phyloP scores from a whole-genome alignment of 1,140 invertebrate species.

The Caenorhabditis brenneri region DNA sequence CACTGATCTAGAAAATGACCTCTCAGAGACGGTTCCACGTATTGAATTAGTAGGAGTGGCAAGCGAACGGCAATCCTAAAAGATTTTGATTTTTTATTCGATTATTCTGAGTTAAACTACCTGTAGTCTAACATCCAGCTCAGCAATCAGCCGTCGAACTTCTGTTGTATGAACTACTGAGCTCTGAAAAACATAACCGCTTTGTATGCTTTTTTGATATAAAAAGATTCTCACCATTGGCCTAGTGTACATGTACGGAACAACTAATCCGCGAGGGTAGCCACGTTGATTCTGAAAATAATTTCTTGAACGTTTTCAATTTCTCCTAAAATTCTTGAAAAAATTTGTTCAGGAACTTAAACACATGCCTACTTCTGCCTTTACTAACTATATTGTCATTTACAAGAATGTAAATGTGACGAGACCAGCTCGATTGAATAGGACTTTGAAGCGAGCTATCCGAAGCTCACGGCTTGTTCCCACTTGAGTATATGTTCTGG shows the following conservation, averaged over 20 bases:
- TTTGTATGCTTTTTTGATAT: neutral
- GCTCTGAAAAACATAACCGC: neutral
- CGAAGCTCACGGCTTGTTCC: neutral
- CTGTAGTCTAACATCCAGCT: conserved; percentile 40
- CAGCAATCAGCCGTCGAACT: conserved; percentile 25
- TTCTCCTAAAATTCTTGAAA: neutral
- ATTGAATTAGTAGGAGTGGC: conserved; percentile 29
- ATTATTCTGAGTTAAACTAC: neutral
- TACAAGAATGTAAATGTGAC: neutral
- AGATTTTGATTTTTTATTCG: neutral
- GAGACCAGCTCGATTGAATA: conserved; percentile 26
- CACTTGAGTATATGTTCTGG: neutral
- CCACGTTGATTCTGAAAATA: conserved; percentile 37
- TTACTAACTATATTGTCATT: neutral
- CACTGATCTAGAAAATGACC: conserved; percentile 13
- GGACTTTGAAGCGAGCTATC: neutral
- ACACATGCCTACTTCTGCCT: neutral
- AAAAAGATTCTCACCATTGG: neutral
- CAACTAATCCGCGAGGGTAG: conserved; percentile 42
- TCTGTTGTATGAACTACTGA: conserved; percentile 27
- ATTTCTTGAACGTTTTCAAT: neutral
- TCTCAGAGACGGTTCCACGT: conserved; percentile 3
- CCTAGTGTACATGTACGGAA: conserved; percentile 43
- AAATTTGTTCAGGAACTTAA: neutral
- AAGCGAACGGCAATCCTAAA: conserved; percentile 46